Evolutionary conservation across 2,113 vertebrate species (phyloP), one percentile per base, ranked within the genome.

Genomic region (Glaucomys volans): DNA sequence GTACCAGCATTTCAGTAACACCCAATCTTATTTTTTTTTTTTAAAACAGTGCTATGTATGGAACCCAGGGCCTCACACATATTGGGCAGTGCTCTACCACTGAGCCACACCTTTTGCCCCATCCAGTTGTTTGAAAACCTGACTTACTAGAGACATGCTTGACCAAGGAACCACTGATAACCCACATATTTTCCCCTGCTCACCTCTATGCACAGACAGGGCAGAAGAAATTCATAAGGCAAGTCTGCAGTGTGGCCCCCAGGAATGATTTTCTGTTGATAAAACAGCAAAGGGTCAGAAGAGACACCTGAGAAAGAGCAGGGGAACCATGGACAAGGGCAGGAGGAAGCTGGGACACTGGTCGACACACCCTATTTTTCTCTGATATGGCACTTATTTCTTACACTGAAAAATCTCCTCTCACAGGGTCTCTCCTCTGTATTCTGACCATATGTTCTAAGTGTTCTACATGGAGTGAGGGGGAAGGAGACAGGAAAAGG

Each of bases 181-280:
- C 13, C 10, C 80, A 30, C 17, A 69, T 8, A 12, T 87, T 66
- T 42, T 28, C 42, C 26, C 37, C 32, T 42, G 71, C 95, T 4
- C 69, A 99, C 99, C 99, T 99, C 98, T 0, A 99, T 95, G 83
- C 99, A 99, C 50, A 99, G 97, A 84, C 99, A 99, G 47, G 99
- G 99, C 66, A 99, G 98, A 74, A 99, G 95, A 83, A 98, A 98
- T 83, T 99, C 97, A 1, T 99, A 98, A 0, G 66, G 96, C 76
- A 99, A 96, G 3, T 85, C 96, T 87, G 95, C 17, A 0, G 11
- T 83, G 35, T 2, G 94, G 50, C 98, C 97, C 7, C 98, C 98
- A 0, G 10, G 59, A 79, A 99, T 98, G 26, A 95, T 80, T 40
- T 93, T 98, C 98, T 99, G 96, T 9, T 32, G 52, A 89, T 2